Evolutionary conservation across 2,113 vertebrate species (phyloP).

Genomic region (Pseudorhombus dupliciocellatus): DNA sequence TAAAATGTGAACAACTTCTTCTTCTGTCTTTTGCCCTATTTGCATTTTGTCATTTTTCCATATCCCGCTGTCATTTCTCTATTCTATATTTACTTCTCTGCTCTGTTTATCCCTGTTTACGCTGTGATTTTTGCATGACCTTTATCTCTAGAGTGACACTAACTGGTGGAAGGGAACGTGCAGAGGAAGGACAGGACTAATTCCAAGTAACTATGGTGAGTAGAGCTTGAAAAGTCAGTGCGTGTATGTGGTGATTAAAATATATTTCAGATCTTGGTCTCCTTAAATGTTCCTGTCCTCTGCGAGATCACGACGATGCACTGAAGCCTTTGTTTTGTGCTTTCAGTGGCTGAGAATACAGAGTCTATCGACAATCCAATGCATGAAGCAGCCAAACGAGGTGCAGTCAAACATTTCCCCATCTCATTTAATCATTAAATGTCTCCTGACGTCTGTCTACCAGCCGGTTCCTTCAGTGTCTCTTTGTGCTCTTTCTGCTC

Average conservation of each 20-base stretch:
- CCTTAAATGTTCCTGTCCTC: neutral
- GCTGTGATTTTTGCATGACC: neutral
- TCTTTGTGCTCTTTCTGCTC: neutral
- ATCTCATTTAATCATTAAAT: neutral
- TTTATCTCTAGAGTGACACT: slow-evolving; percentile 87
- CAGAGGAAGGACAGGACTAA: slow-evolving; percentile 93
- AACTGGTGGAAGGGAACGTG: slow-evolving; percentile 99
- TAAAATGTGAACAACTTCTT: slow-evolving; percentile 14
- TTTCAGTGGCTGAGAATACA: slow-evolving; percentile 90
- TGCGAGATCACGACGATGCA: neutral
- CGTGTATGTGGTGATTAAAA: neutral
- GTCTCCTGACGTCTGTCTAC: neutral
- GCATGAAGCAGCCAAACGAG: slow-evolving; percentile 97
- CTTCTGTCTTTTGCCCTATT: slow-evolving; percentile 27
- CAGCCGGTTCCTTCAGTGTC: neutral
- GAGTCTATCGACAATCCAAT: slow-evolving; percentile 97
- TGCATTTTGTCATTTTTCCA: slow-evolving; percentile 21
- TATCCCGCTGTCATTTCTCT: neutral
- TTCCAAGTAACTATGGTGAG: slow-evolving; percentile 99
- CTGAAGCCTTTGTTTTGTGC: neutral
- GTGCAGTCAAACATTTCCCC: slow-evolving; percentile 62
- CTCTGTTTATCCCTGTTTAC: neutral
- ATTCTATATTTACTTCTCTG: neutral
- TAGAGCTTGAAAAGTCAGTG: neutral
- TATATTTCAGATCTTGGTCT: neutral